A percentile compares a stretch with the other conserved stretches of the same genome.
phyloP scores from a whole-genome alignment of 2,113 vertebrate genomes.

The Lota lota region DNA sequence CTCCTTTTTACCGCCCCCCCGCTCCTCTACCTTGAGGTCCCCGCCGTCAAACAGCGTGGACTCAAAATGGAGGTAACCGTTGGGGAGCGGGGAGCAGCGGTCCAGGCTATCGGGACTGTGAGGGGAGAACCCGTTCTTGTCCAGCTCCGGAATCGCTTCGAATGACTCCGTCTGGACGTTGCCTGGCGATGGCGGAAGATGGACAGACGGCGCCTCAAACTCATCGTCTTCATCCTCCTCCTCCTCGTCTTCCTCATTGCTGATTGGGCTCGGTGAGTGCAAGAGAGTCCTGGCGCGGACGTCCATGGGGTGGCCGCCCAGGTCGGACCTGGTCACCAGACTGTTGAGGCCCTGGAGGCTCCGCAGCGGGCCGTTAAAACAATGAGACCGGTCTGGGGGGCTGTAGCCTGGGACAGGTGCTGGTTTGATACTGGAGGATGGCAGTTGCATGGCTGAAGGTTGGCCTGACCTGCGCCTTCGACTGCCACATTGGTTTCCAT shows the following conservation, averaged over 20 bases:
- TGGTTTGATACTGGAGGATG: conserved; percentile 68
- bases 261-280: conserved; percentile 60
- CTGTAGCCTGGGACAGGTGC: conserved; percentile 72
- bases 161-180: conserved; percentile 46
- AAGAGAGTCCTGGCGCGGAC: conserved; percentile 47
- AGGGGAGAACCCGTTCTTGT: conserved; percentile 66
- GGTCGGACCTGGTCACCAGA: conserved; percentile 76
- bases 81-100: conserved; percentile 62
- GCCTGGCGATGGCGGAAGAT: conserved; percentile 50
- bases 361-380: conserved; percentile 86
- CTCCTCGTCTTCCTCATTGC: conserved; percentile 41
- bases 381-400: conserved; percentile 76
- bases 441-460: conserved; percentile 69
- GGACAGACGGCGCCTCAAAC: conserved; percentile 60
- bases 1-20: conserved; percentile 24
- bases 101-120: conserved; percentile 64
- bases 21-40: conserved; percentile 58
- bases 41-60: conserved; percentile 73
- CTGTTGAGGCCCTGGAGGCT: conserved; percentile 84
- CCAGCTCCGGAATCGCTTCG: conserved; percentile 38
- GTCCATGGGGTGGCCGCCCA: conserved; percentile 50
- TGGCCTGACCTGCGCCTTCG: conserved; percentile 74
- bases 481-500: conserved; percentile 77
- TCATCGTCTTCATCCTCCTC: conserved; percentile 36
- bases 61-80: conserved; percentile 75